A percentile compares a stretch with the other conserved stretches of the same genome.
phyloP scores from a whole-genome alignment of 2,888 invertebrate species.

The Melinaea menophilus region DNA sequence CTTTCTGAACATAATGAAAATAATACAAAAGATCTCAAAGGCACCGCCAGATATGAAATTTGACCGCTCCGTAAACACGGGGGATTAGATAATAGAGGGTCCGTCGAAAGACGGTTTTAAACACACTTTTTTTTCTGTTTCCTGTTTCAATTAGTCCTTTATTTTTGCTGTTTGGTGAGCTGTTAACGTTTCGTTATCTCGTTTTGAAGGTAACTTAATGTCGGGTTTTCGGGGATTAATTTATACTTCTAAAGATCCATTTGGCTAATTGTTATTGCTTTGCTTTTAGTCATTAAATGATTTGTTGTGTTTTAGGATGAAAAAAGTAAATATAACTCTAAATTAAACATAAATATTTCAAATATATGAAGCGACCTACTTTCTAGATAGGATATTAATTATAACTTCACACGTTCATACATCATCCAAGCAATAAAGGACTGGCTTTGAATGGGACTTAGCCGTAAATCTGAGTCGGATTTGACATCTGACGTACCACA shows the following conservation, averaged over 20 bases:
- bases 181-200: conserved; percentile 29
- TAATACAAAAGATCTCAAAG: conserved; percentile 43
- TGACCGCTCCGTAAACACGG: conserved; percentile 50
- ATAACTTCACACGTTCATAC: conserved; percentile 15
- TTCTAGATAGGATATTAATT: not conserved
- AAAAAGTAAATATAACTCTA: not conserved
- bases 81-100: conserved; percentile 42
- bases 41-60: conserved; percentile 48
- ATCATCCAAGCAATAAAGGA: conserved; percentile 26
- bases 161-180: conserved; percentile 34
- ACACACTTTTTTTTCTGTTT: conserved; percentile 34
- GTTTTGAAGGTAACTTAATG: conserved; percentile 19
- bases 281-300: conserved; percentile 3
- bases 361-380: not conserved
- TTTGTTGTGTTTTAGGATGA: conserved; percentile 1
- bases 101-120: conserved; percentile 28
- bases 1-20: conserved; percentile 50
- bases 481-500: conserved; percentile 36
- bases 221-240: conserved; percentile 16
- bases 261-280: conserved; percentile 20
- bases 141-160: conserved; percentile 40
- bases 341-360: not conserved
- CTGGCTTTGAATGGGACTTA: conserved; percentile 28
- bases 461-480: conserved; percentile 39
- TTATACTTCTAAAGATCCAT: conserved; percentile 16